Evolutionary conservation across 2,113 vertebrate species (phyloP), one percentile per base, ranked within the genome.

Genomic region (Ellobius talpinus): DNA sequence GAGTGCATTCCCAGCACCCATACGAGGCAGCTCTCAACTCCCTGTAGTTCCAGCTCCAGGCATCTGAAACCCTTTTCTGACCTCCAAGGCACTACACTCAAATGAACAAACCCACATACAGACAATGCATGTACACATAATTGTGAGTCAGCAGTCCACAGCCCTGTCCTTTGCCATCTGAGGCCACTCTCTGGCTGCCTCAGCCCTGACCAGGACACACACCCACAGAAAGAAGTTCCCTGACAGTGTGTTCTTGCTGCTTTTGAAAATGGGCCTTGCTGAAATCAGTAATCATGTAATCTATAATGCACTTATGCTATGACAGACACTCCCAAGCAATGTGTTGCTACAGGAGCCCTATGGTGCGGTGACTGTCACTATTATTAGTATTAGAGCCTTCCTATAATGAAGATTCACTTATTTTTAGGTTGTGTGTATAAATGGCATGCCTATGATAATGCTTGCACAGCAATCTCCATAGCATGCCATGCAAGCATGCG

Each of bases 201-300:
- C 14, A 86, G 78, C 36, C 26, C 52, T 33, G 50, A 63, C 42
- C 55, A 89, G 42, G 24, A 87, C 26, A 91, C 58, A 39, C 50
- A 79, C 61, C 10, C 86, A 7, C 88, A 87, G 73, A 76, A 82
- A 14, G 21, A 70, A 2, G 17, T 66, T 89, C 72, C 24, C 45
- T 79, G 24, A 33, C 19, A 86, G 72, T 66, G 47, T 82, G 47
- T 11, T n/a, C 76, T 87, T 47, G 45, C n/a, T 95, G 12, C 23
- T 94, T 92, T 89, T 92, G 88, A 91, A 91, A 95, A 89, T 68
- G 45, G 65, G 68, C 47, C 16, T 47, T 9, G 19, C 52, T 92
- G 61, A 87, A 70, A 52, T 82, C 77, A 78, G 42, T 68, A 50
- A 29, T 84, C n/a, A 61, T 7, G 47, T 36, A 66, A 50, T 93